Evolutionary conservation across 35 echinoderm and acorn worm genomes (phyloP).

Genomic region (Lytechinus pictus): DNA sequence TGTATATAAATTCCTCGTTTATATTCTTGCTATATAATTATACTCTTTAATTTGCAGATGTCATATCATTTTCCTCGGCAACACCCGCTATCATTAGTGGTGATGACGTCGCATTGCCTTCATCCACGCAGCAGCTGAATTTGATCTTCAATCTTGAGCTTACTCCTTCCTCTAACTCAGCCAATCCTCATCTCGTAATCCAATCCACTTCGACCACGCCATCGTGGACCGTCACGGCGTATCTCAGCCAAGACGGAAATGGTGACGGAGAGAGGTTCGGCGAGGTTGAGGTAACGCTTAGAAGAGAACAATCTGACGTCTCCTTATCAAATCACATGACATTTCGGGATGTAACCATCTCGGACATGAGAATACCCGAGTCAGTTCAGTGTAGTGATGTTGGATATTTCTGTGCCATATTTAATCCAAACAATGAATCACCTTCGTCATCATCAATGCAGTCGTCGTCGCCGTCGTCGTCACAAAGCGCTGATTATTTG

Average conservation of each 20-base stretch:
- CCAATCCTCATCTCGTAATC: background rate
- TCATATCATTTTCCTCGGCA: conserved; percentile 16
- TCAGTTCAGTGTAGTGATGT: background rate
- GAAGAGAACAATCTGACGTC: background rate
- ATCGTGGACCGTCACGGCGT: background rate
- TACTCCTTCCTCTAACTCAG: background rate
- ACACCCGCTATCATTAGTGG: background rate
- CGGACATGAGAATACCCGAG: background rate
- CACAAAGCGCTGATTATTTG: background rate
- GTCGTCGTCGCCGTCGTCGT: background rate
- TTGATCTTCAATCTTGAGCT: background rate
- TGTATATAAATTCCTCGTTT: background rate
- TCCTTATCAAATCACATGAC: background rate
- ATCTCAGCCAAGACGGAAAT: background rate
- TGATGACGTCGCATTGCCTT: background rate
- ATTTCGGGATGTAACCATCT: background rate
- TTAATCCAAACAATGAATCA: background rate
- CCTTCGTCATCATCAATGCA: background rate
- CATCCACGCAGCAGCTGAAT: background rate
- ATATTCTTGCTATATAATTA: background rate
- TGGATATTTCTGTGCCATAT: background rate
- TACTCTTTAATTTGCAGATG: background rate
- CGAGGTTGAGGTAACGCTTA: background rate
- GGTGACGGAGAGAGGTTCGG: background rate
- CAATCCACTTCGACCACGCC: background rate